Percentiles rank a stretch among this genome's conserved stretches.
phyloP scores from a whole-genome alignment of 2,888 invertebrate genomes.

The Aphodius sticticus region DNA sequence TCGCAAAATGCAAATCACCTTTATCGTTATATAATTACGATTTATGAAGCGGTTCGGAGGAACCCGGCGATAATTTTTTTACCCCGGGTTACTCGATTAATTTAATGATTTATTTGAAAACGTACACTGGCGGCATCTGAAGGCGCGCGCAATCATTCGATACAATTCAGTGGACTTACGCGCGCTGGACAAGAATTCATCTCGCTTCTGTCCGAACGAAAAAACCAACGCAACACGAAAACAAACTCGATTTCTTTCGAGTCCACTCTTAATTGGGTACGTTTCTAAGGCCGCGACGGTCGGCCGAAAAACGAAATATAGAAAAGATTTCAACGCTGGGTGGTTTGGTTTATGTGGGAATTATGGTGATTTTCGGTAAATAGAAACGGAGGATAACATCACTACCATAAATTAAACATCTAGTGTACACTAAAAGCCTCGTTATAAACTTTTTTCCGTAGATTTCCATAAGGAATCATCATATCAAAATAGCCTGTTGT shows the following conservation, averaged over 20 bases:
- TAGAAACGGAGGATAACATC: no score
- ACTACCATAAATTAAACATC: no score
- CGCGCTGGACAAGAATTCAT: neutral
- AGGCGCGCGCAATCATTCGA: neutral
- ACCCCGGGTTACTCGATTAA: constrained; percentile 19
- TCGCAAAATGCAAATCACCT: constrained; percentile 30
- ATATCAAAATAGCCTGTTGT: no score
- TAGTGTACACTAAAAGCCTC: no score
- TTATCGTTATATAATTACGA: constrained; percentile 37
- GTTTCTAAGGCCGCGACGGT: neutral
- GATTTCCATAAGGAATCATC: no score
- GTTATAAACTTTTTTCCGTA: no score
- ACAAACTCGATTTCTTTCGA: neutral
- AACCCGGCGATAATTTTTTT: constrained; percentile 5
- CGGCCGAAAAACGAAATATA: neutral
- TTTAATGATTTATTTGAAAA: neutral
- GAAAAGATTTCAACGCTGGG: neutral
- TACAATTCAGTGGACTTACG: neutral
- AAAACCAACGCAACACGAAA: neutral
- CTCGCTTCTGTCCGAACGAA: neutral
- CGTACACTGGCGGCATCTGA: neutral
- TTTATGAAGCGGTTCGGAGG: constrained; percentile 31
- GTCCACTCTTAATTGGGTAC: neutral
- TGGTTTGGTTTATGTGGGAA: no score
- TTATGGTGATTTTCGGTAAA: no score